Base-by-base conservation (phyloP, 2,113 vertebrate genomes). In the Cynopterus brachyotis region DNA sequence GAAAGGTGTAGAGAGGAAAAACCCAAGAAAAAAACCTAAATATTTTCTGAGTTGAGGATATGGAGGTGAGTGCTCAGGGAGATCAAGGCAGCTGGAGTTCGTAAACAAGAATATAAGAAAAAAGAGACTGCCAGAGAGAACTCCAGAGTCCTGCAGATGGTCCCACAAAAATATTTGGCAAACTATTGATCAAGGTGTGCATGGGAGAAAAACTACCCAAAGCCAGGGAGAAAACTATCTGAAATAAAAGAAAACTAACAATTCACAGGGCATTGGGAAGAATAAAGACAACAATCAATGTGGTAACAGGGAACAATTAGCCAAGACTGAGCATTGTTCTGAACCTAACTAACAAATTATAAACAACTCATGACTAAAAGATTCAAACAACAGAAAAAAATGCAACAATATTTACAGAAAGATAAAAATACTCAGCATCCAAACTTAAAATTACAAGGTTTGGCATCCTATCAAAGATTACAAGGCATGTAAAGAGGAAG, bases 381-480 rank as follows among this genome's bases (percentile, higher is more conserved):
- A 16, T 30, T 20, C 2, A 79, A 66, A 45, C 5, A 40, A 11
- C 16, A 91, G 28, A 40, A n/a, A 67, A 89, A 81, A 83, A 79
- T 12, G 32, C 3, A n/a, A 26, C 5, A 84, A 37, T n/a, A 76
- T 72, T 92, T 92, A 37, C 40, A 87, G 64, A 11, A 82, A 66
- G 57, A 85, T 66, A 85, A 86, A 86, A 81, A 88, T 62, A 81
- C 45, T 69, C 32, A 78, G 10, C 5, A 92, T 42, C 40, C n/a
- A 55, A 85, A 76, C n/a, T 64, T 81, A 72, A 94, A 47, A 76
- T 84, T 75, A 89, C 7, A 89, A 66, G n/a, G 17, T 96, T 66
- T 89, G 67, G 66, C 10, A 47, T 82, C 10, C 22, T 72, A 40
- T 32, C 12, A 82, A 83, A 84, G 26, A 79, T 84, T 37, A 84